Percentiles rank a stretch among this genome's conserved stretches.
Conservation (phyloP, 2,797 vertebrate species). For the Lindbergichthys nudifrons region DNA sequence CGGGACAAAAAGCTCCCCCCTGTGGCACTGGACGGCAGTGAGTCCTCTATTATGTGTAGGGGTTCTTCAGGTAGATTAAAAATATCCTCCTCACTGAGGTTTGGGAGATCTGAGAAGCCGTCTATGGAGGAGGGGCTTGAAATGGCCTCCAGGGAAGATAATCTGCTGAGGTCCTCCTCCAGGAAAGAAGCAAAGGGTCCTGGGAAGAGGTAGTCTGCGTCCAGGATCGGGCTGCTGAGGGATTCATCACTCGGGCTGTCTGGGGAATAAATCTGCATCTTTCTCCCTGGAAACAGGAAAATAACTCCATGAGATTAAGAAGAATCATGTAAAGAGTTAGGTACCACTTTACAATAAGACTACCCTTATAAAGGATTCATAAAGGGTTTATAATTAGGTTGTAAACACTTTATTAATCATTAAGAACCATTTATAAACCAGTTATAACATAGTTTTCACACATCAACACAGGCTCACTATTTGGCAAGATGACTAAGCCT, state of each 20-base stretch:
- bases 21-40: conserved; percentile 42
- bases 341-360: too few species aligned
- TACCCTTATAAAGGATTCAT: too few species aligned
- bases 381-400: too few species aligned
- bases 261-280: conserved; percentile 90
- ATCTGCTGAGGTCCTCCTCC: conserved; percentile 81
- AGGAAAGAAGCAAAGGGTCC: conserved; percentile 84
- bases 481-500: too few species aligned
- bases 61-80: conserved; percentile 67
- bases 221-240: conserved; percentile 79
- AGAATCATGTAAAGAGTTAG: not conserved
- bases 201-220: conserved; percentile 83
- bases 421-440: too few species aligned
- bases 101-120: conserved; percentile 57
- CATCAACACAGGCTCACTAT: too few species aligned
- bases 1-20: conserved; percentile 58
- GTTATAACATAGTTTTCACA: too few species aligned
- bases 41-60: conserved; percentile 70
- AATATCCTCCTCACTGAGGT: conserved; percentile 51
- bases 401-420: too few species aligned
- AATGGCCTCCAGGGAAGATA: conserved; percentile 73
- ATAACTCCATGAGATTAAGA: not conserved
- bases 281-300: conserved; percentile 84
- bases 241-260: conserved; percentile 84
- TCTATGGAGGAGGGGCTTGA: conserved; percentile 65